These are phyloP conservation scores for Cydia splendana DNA, from an alignment of 1,140 invertebrate species.

Conservation along the genomic window DNA sequence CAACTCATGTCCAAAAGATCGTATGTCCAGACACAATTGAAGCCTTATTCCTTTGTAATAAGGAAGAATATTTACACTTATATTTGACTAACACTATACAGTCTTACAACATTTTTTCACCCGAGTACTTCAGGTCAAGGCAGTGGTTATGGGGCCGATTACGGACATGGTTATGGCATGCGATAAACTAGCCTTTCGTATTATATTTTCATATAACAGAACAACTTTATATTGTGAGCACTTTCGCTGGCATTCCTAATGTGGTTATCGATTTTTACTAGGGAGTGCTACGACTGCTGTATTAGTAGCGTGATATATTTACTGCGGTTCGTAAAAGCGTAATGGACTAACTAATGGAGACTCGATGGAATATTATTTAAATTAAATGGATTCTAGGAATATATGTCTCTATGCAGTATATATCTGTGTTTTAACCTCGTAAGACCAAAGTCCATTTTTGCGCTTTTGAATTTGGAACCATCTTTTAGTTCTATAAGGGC, in stretches of 20 bases:
- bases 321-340: neutral
- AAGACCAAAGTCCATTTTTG: no score
- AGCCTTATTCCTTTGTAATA: no score
- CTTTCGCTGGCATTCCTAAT: constrained; percentile 18
- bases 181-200: constrained; percentile 15
- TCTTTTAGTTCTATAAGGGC: no score
- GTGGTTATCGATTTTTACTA: constrained; percentile 22
- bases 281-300: neutral
- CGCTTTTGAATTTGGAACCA: no score
- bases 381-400: neutral
- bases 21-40: no score
- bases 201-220: constrained; percentile 24
- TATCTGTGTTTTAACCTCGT: no score
- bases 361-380: neutral
- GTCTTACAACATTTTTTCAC: no score
- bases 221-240: constrained; percentile 1
- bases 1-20: no score
- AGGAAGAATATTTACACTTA: no score
- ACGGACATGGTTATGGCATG: constrained; percentile 20
- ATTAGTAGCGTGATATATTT: neutral
- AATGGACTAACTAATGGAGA: no score
- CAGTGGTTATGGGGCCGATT: constrained; percentile 19
- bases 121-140: constrained; percentile 13
- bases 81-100: no score
- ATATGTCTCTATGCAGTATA: neutral